These are phyloP conservation scores for Stenopsyche tienmushanensis DNA, from an alignment of 1,140 invertebrate species.

Conservation along the genomic window DNA sequence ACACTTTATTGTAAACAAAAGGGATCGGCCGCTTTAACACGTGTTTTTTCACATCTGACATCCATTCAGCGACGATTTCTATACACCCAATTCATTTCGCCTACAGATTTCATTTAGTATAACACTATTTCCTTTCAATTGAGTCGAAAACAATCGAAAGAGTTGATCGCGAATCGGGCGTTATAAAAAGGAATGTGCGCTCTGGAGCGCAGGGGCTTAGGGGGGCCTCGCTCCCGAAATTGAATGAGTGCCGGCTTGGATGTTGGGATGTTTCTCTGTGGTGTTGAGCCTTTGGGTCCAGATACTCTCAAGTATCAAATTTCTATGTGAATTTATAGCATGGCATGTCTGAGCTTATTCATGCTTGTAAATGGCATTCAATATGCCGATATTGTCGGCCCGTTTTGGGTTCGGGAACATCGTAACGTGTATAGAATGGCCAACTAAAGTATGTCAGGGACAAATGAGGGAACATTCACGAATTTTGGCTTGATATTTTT, in stretches of 20 bases:
- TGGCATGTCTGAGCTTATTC: neutral
- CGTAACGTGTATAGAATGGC: no score
- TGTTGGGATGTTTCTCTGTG: neutral
- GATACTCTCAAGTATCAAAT: neutral
- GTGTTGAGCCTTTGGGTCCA: neutral
- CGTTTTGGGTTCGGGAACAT: neutral
- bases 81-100: neutral
- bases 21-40: neutral
- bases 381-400: neutral
- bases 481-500: no score
- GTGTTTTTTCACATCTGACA: neutral
- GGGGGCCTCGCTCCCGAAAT: no score
- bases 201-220: no score
- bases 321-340: neutral
- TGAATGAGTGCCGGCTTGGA: neutral
- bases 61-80: neutral
- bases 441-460: no score
- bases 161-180: neutral
- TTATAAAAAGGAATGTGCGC: neutral
- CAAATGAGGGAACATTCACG: no score
- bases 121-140: slow-evolving; percentile 21
- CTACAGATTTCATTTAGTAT: neutral
- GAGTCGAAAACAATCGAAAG: neutral
- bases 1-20: slow-evolving; percentile 6
- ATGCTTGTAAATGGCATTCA: neutral